Evolutionary conservation across 2,797 vertebrate species (phyloP).

Genomic region (Anguilla obscura): DNA sequence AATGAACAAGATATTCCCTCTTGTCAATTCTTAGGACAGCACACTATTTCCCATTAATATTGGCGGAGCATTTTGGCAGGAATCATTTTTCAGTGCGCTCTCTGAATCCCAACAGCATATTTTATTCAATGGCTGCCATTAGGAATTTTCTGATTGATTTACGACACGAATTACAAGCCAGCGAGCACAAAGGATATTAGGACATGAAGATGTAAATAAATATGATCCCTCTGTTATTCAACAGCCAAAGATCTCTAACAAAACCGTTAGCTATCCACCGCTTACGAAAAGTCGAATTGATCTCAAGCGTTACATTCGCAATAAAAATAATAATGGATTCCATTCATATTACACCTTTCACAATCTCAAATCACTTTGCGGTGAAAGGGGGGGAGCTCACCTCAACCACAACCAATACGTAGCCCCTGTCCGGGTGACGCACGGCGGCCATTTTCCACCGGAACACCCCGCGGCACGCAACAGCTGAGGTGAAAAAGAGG

Average conservation of each 20-base stretch:
- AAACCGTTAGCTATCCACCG: not conserved
- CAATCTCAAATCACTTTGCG: not conserved
- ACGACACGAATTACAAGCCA: slow-evolving; percentile 21
- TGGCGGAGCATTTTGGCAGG: slow-evolving; percentile 16
- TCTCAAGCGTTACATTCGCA: not conserved
- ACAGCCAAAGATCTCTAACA: not conserved
- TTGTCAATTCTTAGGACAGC: not conserved
- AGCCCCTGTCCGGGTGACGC: not conserved
- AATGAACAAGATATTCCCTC: slow-evolving; percentile 2
- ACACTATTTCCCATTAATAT: slow-evolving; percentile 11
- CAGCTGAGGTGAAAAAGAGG: not conserved
- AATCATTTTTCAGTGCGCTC: slow-evolving; percentile 6
- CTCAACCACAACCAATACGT: not conserved
- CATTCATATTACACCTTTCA: not conserved
- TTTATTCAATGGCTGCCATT: slow-evolving; percentile 23
- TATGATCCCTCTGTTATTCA: not conserved
- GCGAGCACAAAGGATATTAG: not conserved
- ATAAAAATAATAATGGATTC: slow-evolving; percentile 13
- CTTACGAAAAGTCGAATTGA: not conserved
- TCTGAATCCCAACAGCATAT: not conserved
- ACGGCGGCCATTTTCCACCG: not conserved
- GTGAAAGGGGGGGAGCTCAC: not conserved
- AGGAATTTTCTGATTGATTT: slow-evolving; percentile 20
- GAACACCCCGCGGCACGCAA: not conserved
- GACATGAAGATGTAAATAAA: not conserved